Evolutionary conservation across 2,113 vertebrate species (phyloP).

Genomic region (Boulengeromyrus knoepffleri): DNA sequence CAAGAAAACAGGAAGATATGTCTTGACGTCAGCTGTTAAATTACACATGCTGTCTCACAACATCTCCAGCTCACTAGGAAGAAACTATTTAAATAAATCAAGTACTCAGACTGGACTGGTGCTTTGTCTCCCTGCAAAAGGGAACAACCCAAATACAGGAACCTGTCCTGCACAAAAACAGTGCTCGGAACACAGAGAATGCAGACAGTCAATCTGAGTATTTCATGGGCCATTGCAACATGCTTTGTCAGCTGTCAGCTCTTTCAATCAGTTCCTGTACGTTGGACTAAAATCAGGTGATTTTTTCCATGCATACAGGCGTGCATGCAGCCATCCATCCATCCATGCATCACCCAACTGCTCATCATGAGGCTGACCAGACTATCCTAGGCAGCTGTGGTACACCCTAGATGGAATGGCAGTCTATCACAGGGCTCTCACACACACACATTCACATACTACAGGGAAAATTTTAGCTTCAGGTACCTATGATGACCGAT

Average conservation of each 20-base stretch:
- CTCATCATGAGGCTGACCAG: background rate
- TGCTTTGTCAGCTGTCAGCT: background rate
- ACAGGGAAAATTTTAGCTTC: background rate
- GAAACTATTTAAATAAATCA: background rate
- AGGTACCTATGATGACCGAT: background rate
- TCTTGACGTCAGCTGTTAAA: background rate
- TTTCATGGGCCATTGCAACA: background rate
- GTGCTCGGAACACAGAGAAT: background rate
- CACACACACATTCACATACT: background rate
- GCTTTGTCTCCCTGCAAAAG: background rate
- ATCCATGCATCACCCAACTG: background rate
- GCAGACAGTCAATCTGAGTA: background rate
- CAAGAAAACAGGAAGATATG: background rate
- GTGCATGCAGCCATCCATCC: background rate
- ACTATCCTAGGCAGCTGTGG: background rate
- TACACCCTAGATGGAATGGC: background rate
- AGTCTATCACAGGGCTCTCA: background rate
- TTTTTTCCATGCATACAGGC: background rate
- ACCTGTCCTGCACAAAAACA: background rate
- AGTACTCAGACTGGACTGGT: background rate
- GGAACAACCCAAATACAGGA: background rate
- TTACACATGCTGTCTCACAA: background rate
- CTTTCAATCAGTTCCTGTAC: background rate
- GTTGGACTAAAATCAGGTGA: background rate
- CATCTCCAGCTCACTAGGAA: background rate